Base-by-base conservation (phyloP, 53 echinoderm and acorn worm genomes). In the Astropecten irregularis region DNA sequence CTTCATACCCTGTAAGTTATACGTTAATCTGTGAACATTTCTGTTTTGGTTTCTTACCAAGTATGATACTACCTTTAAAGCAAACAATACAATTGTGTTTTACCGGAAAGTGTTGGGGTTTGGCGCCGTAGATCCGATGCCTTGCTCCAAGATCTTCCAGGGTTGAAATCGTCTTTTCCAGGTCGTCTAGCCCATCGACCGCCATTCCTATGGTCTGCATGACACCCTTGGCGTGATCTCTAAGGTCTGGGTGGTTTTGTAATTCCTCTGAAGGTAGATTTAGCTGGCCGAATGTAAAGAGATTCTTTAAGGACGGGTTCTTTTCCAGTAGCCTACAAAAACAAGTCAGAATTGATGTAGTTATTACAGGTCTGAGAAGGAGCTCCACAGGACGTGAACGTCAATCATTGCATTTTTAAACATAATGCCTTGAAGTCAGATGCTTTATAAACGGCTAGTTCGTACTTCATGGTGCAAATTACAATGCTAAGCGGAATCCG, bases 161-260 rank as follows among this genome's bases (percentile, higher is more conserved):
- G 71, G 82, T 71, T 4, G 86, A 71, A 7, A 71, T 54, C 1
- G 85, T 55, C 25, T 79, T 49, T 20, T 64, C 90, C 0, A 90
- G 52, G 35, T 90, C 90, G 38, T 90, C 90, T 23, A 90, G 73
- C 0, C 82, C 90, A 14, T 31, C 28, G 2, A 90, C 86, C 9
- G 82, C 90, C 27, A 47, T 51, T 13, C 90, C 90, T 9, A 90
- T 68, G 11, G 82, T 86, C 30, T 90, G 86, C 82, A 90, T 90
- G 13, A 90, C 69, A 42, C 72, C 67, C 56, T 71, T 69, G 15
- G 77, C 85, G 21, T 90, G 90, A 1, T 77, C 71, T 20, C 86
- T 46, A 37, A 86, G 65, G 34, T 85, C 73, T 32, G 59, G 58
- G 72, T 90, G 50, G 22, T 47, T 67, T 15, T 71, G 49, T 19